A percentile compares a stretch with the other conserved stretches of the same genome.
phyloP scores from a whole-genome alignment of 2,113 vertebrate genomes.

The Pelobates fuscus region DNA sequence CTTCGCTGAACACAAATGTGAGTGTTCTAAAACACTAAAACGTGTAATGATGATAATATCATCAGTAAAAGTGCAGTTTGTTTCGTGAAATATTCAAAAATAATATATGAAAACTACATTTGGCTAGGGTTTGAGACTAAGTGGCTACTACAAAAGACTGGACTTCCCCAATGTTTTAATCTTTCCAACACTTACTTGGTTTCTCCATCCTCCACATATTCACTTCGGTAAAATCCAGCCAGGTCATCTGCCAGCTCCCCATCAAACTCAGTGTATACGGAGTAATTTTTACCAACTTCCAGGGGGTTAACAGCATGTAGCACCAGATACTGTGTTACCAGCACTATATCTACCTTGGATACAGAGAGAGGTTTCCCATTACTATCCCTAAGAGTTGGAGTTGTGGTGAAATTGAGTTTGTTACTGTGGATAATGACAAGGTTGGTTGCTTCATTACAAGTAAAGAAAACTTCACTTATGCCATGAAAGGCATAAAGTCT shows the following conservation, averaged over 20 bases:
- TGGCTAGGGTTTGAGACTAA: not conserved
- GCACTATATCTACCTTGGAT: constrained; percentile 62
- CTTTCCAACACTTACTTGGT: constrained; percentile 70
- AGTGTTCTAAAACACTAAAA: too few relatives aligned
- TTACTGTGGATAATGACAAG: constrained; percentile 88
- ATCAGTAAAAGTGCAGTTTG: not conserved
- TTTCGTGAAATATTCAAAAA: not conserved
- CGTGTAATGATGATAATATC: too few relatives aligned
- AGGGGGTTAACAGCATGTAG: constrained; percentile 65
- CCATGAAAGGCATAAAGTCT: constrained; percentile 80
- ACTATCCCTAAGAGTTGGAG: not conserved
- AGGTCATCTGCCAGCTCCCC: constrained; percentile 89
- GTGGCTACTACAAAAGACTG: not conserved
- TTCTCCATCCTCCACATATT: constrained; percentile 68
- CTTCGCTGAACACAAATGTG: too few relatives aligned
- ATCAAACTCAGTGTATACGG: constrained; percentile 69
- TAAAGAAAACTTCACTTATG: constrained; percentile 71
- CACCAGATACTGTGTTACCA: constrained; percentile 79
- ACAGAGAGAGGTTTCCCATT: constrained; percentile 49
- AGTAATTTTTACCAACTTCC: constrained; percentile 58
- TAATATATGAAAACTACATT: not conserved
- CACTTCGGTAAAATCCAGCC: constrained; percentile 90
- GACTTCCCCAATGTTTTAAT: not conserved
- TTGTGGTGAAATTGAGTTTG: constrained; percentile 77
- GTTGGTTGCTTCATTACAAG: constrained; percentile 70